A percentile compares a stretch with the other conserved stretches of the same genome.
Conservation (phyloP, 2,797 vertebrate species). For the Pangasius djambal region DNA sequence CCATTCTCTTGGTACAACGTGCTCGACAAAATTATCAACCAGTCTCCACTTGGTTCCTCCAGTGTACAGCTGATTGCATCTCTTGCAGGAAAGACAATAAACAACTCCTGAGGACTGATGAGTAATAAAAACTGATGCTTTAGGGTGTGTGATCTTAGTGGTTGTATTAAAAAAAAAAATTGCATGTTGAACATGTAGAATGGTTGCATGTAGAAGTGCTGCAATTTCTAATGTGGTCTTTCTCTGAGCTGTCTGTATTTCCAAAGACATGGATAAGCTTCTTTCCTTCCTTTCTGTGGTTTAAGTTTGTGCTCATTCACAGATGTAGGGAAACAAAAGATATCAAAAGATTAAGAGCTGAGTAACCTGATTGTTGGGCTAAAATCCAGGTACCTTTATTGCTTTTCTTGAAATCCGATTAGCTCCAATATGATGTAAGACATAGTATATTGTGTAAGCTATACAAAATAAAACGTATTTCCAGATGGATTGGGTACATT, state of each 20-base stretch:
- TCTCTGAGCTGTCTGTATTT: neutral
- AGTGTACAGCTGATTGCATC: neutral
- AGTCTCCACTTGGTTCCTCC: neutral
- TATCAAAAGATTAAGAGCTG: neutral
- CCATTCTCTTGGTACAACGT: neutral
- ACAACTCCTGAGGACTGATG: neutral
- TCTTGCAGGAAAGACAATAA: neutral
- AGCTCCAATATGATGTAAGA: neutral
- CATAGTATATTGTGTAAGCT: neutral
- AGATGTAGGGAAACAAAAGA: neutral
- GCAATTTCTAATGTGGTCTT: neutral
- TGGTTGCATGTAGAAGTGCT: neutral
- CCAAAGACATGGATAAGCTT: neutral
- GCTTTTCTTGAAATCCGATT: neutral
- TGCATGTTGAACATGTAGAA: neutral
- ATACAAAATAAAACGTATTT: neutral
- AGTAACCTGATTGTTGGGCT: neutral
- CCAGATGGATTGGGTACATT: neutral
- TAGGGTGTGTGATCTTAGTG: neutral
- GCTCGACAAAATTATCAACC: neutral
- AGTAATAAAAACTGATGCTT: neutral
- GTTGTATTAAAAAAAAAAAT: neutral
- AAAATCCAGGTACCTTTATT: neutral
- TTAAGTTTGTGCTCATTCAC: neutral
- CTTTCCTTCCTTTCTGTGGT: neutral